Percentiles rank a stretch among this genome's conserved stretches.
Evolutionary conservation across 2,888 invertebrate genomes (phyloP).

Genomic region (Cerceris rybyensis): DNA sequence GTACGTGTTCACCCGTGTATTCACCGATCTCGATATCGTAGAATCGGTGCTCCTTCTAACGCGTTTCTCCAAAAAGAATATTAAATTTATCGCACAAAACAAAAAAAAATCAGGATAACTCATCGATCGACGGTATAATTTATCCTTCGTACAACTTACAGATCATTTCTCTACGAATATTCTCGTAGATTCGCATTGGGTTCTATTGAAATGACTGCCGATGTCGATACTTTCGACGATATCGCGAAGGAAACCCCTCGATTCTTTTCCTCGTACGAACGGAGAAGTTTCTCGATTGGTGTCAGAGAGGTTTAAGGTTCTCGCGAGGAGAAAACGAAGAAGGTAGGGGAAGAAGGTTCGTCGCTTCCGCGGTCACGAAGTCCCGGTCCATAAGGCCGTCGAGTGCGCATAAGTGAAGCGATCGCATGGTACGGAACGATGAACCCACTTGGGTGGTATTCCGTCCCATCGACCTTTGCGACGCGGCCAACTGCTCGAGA

Average conservation of each 20-base stretch:
- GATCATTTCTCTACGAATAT: background rate
- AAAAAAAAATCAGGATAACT: conserved; percentile 20
- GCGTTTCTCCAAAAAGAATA: conserved; percentile 32
- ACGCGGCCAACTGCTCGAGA: conserved; percentile 50
- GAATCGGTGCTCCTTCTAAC: conserved; percentile 38
- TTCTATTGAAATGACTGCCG: background rate
- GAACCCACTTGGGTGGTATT: conserved; percentile 61
- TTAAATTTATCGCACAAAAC: conserved; percentile 26
- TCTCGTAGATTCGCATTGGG: background rate
- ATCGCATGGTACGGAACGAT: conserved; percentile 71
- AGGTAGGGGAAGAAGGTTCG: conserved; percentile 34
- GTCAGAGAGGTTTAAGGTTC: conserved; percentile 59
- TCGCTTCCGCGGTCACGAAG: conserved; percentile 67
- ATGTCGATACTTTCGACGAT: background rate
- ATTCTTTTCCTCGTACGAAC: conserved; percentile 28
- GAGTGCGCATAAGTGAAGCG: conserved; percentile 74
- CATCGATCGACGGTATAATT: conserved; percentile 3
- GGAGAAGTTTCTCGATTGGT: conserved; percentile 60
- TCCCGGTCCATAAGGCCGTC: conserved; percentile 73
- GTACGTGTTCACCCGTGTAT: conserved; percentile 45
- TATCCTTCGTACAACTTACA: too few species aligned
- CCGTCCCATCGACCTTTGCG: conserved; percentile 65
- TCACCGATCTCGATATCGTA: conserved; percentile 25
- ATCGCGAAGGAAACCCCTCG: conserved; percentile 2
- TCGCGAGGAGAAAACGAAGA: conserved; percentile 22